Base-by-base conservation (phyloP, 1,140 invertebrate species). In the Lordiphosa clarofinis region DNA sequence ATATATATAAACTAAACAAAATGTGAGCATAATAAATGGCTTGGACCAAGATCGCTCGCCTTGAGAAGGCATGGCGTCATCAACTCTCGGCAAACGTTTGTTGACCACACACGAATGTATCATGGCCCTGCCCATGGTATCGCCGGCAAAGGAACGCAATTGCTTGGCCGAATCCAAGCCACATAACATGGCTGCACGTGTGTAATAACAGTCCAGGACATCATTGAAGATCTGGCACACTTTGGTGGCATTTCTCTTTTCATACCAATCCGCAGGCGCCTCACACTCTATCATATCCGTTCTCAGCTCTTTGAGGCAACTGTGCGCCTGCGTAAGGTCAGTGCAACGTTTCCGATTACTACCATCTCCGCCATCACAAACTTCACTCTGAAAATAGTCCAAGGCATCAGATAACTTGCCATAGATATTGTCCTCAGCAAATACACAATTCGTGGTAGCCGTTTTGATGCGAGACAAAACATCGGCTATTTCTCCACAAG, bases 221-320 rank as follows among this genome's bases (percentile, higher is more conserved):
- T 87, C 73, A 39, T 86, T 86, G 11, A 71, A 86, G 19, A 50
- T 53, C 55, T 75, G 59, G 15, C 73, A 68, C 7, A 81, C 73
- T 15, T 58, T 68, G 8, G 57, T 47, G 9, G 63, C 37, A 13
- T 88, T 87, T 0, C 46, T 24, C 1, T 64, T 57, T 50, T 88
- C 87, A 53, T 86, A 88, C 87, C 87, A 88, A 66, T 88, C 87
- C 11, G 87, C 56, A 13, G 71, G 64, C 0, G 73, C 87, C 42
- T 88, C 87, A 13, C 87, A 88, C 36, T 88, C 76, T 53, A 87
- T 76, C 66, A 87, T 74, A 21, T 88, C 87, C 7, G 74, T 82
- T 10, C 78, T 76, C 10, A 88, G 59, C 40, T 87, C 87, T 13
- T 57, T 36, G 6, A 88, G 6, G 48, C 87, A 88, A 31, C 52